Evolutionary conservation across 2,888 invertebrate species (phyloP).

Genomic region (Pseudeuparius sepicola): DNA sequence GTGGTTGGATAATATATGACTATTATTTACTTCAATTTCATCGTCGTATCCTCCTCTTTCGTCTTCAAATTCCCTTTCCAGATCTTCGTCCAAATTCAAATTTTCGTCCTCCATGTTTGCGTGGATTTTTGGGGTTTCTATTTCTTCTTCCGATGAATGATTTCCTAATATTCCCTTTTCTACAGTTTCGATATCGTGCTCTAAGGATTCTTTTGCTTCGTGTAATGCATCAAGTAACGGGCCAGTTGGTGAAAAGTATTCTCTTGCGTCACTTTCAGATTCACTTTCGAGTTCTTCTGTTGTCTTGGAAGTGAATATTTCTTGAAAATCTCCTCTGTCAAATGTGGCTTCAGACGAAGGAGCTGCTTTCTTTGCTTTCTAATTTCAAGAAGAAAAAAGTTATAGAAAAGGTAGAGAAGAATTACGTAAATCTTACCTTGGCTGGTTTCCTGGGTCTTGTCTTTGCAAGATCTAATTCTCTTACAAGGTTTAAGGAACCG

Average conservation of each 20-base stretch:
- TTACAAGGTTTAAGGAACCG: constrained; percentile 30
- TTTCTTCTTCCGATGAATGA: too few relatives aligned
- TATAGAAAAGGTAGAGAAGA: too few relatives aligned
- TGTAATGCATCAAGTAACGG: too few relatives aligned
- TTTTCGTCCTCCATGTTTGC: constrained; percentile 20
- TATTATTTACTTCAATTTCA: constrained; percentile 1
- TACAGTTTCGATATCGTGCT: too few relatives aligned
- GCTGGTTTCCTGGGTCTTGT: too few relatives aligned
- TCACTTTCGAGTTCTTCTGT: constrained; percentile 6
- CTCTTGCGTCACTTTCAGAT: constrained; percentile 10
- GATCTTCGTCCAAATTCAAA: constrained; percentile 17
- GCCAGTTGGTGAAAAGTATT: constrained; percentile 9
- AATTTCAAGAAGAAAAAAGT: too few relatives aligned
- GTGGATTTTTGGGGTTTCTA: constrained; percentile 18
- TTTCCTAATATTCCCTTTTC: constrained; percentile 1
- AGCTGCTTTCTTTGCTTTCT: too few relatives aligned
- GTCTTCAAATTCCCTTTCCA: constrained; percentile 8
- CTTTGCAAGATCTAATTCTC: constrained; percentile 19
- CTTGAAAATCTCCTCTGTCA: too few relatives aligned
- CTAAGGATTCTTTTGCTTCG: too few relatives aligned
- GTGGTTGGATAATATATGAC: constrained; percentile 7
- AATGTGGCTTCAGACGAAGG: too few relatives aligned
- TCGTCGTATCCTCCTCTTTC: constrained; percentile 6
- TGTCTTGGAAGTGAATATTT: constrained; percentile 7
- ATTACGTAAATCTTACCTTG: too few relatives aligned